Percentiles rank a stretch among this genome's conserved stretches.
Evolutionary conservation across 2,797 vertebrate genomes (phyloP).

Genomic region (Coracias cyanogaster): DNA sequence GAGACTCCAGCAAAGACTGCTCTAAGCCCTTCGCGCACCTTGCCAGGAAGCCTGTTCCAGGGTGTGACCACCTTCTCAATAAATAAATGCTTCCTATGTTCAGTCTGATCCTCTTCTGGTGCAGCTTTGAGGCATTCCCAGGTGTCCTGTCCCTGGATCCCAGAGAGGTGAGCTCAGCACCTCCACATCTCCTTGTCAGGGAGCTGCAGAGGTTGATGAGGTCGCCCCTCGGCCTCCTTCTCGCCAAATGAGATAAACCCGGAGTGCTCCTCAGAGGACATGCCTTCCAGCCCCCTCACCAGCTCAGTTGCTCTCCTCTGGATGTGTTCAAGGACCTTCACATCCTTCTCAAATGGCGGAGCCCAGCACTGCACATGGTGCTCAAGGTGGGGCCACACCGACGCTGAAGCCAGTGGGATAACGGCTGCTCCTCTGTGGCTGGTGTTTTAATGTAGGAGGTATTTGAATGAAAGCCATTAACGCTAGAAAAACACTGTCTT

Average conservation of each 20-base stretch:
- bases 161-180: background rate
- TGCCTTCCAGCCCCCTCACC: background rate
- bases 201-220: background rate
- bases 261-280: background rate
- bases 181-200: background rate
- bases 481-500: background rate
- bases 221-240: background rate
- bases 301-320: background rate
- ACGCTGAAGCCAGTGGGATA: fast-evolving
- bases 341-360: background rate
- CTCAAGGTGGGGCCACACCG: fast-evolving
- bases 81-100: background rate
- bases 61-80: background rate
- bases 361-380: background rate
- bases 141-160: background rate
- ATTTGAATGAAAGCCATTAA: background rate
- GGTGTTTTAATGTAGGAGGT: background rate
- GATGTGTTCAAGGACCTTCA: fast-evolving
- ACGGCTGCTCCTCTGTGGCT: background rate
- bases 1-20: background rate
- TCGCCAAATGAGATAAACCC: background rate
- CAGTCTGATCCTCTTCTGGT: background rate
- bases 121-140: background rate
- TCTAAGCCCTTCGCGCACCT: background rate
- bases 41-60: background rate